Evolutionary conservation across 2,888 invertebrate species (phyloP).

Genomic region (Lepidochitona cinerea): DNA sequence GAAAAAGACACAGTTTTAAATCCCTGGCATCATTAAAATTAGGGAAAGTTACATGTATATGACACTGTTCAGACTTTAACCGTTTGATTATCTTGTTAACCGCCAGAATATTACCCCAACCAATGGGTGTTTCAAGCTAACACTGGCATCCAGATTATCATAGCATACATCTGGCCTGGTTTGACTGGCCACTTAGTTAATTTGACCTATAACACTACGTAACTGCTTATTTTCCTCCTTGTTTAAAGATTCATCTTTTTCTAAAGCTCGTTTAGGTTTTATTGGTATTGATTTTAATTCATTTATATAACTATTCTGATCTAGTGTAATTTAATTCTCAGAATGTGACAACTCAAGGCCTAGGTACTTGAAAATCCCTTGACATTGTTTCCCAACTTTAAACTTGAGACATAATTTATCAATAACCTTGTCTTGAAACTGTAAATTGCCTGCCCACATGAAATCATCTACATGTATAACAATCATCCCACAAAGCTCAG

Average conservation of each 20-base stretch:
- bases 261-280: neutral
- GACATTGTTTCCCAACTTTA: neutral
- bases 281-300: neutral
- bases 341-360: neutral
- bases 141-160: neutral
- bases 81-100: neutral
- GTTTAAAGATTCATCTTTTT: neutral
- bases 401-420: constrained; percentile 18
- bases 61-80: neutral
- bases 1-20: constrained; percentile 18
- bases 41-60: neutral
- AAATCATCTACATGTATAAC: constrained; percentile 33
- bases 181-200: neutral
- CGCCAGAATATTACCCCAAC: neutral
- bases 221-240: neutral
- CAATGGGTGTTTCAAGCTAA: neutral
- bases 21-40: neutral
- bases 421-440: constrained; percentile 23
- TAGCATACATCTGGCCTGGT: neutral
- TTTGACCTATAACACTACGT: neutral
- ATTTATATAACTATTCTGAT: neutral
- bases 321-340: neutral
- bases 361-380: neutral
- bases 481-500: constrained; percentile 21
- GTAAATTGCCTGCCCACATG: constrained; percentile 22